Percentiles rank a stretch among this genome's conserved stretches.
These are phyloP conservation scores for Myxocyprinus asiaticus DNA, from an alignment of 2,113 vertebrate species.

Conservation along the genomic window DNA sequence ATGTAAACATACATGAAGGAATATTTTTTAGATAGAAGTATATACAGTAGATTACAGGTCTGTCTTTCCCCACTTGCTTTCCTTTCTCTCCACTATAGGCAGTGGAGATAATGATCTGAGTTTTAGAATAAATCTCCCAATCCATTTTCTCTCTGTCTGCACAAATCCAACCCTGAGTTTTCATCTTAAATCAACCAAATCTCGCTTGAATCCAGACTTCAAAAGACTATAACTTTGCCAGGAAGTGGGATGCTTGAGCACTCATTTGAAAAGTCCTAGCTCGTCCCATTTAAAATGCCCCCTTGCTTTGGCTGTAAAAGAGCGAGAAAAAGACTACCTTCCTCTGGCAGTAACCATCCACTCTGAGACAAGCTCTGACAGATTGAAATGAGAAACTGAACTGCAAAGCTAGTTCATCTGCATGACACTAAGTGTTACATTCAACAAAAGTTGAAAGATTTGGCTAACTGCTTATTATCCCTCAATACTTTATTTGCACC, in stretches of 20 bases:
- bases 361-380: conserved; percentile 62
- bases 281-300: conserved; percentile 71
- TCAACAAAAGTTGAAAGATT: conserved; percentile 40
- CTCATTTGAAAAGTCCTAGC: conserved; percentile 52
- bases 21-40: neutral
- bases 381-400: conserved; percentile 57
- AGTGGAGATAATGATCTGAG: conserved; percentile 54
- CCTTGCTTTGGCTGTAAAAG: conserved; percentile 67
- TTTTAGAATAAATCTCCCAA: conserved; percentile 51
- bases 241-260: conserved; percentile 22
- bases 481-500: neutral
- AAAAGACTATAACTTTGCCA: conserved; percentile 54
- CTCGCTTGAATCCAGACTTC: conserved; percentile 58
- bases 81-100: conserved; percentile 33
- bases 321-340: conserved; percentile 60
- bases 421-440: conserved; percentile 63
- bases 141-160: conserved; percentile 31
- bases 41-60: neutral
- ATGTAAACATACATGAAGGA: neutral
- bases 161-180: conserved; percentile 56
- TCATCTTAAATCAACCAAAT: conserved; percentile 66
- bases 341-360: conserved; percentile 61
- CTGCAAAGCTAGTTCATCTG: conserved; percentile 56
- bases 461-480: neutral
- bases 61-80: neutral